Base-by-base conservation (phyloP, 2,113 vertebrate genomes). In the Rousettus leschenaultii region DNA sequence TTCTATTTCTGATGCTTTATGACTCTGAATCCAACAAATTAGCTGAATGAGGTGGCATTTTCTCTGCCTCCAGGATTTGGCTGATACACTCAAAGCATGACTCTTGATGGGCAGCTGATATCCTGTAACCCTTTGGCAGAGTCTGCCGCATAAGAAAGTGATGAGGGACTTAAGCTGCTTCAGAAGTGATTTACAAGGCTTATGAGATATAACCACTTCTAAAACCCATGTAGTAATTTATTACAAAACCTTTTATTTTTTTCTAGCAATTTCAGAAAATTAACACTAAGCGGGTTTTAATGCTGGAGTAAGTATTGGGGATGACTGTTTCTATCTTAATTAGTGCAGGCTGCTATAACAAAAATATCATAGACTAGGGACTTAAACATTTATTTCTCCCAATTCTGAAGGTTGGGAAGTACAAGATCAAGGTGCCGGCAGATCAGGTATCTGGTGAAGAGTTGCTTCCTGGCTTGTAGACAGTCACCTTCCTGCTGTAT, bases 101-200 rank as follows among this genome's bases (percentile, higher is more conserved):
- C 19, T 65, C 38, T 43, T 45, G 33, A n/a, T 82, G 84, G 48
- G 59, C 13, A 82, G 83, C 84, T 86, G 74, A 77, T 51, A 68
- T 77, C 73, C 74, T 45, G 53, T 55, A 78, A 12, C 43, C 78
- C 63, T 89, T 61, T 84, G 79, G 43, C 26, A 78, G 22, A 57
- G 11, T 28, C 19, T 53, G 5, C 18, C 8, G 57, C 1, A 0
- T 45, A 57, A 78, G 35, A 55, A 66, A 86, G 48, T 43, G 71
- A 22, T 2, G 33, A 63, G 5, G 21, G 43, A 51, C 22, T 40
- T 85, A 79, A 55, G 57, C 71, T 80, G 43, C 78, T 86, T 84
- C 66, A 48, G 55, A 70, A 79, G 57, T 91, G 48, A 85, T 85
- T 96, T 95, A 71, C 22, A 57, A 96, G 77, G 53, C 82, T 78